Conservation (phyloP, 2,113 vertebrate species). For the Nothobranchius furzeri region DNA sequence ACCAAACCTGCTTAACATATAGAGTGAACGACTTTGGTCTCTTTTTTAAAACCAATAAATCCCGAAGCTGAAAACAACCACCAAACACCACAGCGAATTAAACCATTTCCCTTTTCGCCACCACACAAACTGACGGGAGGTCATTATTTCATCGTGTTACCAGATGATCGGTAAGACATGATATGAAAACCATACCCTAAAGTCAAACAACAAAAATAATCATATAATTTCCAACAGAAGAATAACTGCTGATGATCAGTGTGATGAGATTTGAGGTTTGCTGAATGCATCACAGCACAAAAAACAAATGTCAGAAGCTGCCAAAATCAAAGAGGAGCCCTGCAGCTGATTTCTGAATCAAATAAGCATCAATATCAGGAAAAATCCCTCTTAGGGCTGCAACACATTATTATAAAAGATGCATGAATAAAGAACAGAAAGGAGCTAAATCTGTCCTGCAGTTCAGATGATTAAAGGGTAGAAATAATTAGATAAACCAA, state of each 20-base stretch:
- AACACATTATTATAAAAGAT: constrained; percentile 33
- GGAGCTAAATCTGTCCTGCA: too few species aligned
- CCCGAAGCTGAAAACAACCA: constrained; percentile 1
- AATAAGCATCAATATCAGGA: constrained; percentile 29
- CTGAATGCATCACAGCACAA: constrained; percentile 35
- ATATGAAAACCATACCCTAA: constrained; percentile 28
- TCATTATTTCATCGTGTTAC: constrained; percentile 4
- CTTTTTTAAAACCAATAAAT: constrained; percentile 14
- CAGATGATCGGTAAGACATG: constrained; percentile 3
- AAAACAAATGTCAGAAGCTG: constrained; percentile 52
- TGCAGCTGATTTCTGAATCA: constrained; percentile 45
- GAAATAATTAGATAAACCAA: too few species aligned
- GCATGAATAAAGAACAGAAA: constrained; percentile 12
- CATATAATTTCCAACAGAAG: constrained; percentile 17
- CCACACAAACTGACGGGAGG: not conserved
- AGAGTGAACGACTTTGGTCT: not conserved
- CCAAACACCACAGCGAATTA: constrained; percentile 10
- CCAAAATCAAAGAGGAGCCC: constrained; percentile 34
- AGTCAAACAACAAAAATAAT: constrained; percentile 41
- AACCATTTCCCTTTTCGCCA: not conserved
- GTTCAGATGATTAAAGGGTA: too few species aligned
- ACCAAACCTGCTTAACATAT: constrained; percentile 6
- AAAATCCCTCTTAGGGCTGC: constrained; percentile 9
- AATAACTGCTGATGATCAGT: constrained; percentile 27
- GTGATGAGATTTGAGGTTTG: constrained; percentile 35